Base-by-base conservation (phyloP, 2,113 vertebrate species). In the Oplegnathus fasciatus region DNA sequence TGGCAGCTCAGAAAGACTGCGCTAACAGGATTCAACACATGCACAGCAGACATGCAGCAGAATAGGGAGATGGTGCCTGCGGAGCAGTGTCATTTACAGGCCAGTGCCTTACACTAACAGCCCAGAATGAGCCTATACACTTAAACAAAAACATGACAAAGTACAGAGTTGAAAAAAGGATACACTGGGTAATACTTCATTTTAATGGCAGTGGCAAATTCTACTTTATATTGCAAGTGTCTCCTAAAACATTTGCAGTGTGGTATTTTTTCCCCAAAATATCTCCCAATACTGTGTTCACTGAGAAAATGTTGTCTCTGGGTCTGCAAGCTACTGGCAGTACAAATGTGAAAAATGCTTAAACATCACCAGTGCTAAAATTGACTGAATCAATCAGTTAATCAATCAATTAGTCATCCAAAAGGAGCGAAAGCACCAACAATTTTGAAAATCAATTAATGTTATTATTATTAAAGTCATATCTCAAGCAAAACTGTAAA, bases 1-100 rank as follows among this genome's bases (percentile, higher is more conserved):
- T 71, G 61, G 62, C 67, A 82, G 68, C 68, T 68, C 62, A 74
- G 52, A 66, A 24, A 84, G 70, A 67, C 69, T n/a, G 57, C 2
- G n/a, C 81, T 85, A 82, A 92, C 90, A 89, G 85, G 78, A 88
- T 75, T 86, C 62, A 90, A 24, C 61, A 70, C 44, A 85, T 62
- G 60, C 54, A 54, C 62, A 83, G 83, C 30, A 86, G 58, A 87
- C 75, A 65, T 50, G 26, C 28, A 84, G 67, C 37, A 58, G 50
- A 70, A 80, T 68, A 80, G 65, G 42, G 44, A 87, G 69, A 75
- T 8, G 14, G 44, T 46, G 74, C 52, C 75, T 79, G 75, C 52
- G 70, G 54, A 82, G 65, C 10, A 44, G 84, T 71, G 82, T 82
- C 80, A 84, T 86, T 89, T 85, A 86, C 60, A 78, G 70, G 74